These are phyloP conservation scores for Sialia sialis DNA, from an alignment of 2,113 vertebrate genomes.

Conservation along the genomic window DNA sequence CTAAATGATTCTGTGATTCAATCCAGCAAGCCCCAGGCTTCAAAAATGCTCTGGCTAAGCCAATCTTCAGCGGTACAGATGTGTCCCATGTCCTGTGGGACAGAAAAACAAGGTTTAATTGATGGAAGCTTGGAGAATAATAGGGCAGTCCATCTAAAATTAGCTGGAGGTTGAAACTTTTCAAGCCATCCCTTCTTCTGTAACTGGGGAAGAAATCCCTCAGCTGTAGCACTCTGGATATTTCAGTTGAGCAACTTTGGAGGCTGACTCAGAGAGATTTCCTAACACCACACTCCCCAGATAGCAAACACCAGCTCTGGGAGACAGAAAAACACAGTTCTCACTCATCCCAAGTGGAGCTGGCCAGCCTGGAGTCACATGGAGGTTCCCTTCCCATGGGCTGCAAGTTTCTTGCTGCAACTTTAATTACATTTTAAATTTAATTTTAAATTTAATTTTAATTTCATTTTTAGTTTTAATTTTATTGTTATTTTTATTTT, in stretches of 20 bases:
- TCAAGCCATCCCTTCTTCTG: neutral
- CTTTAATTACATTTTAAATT: neutral
- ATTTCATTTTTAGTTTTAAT: no score
- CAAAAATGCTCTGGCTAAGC: neutral
- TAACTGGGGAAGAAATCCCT: neutral
- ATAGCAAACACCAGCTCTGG: neutral
- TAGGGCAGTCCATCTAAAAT: neutral
- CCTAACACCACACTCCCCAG: neutral
- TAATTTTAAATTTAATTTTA: no score
- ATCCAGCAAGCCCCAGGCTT: constrained; percentile 8
- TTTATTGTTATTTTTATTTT: no score
- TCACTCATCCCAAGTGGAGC: neutral
- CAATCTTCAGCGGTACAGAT: neutral
- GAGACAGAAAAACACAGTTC: neutral
- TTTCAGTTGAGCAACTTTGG: constrained; percentile 3
- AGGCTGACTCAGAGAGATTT: constrained; percentile 47
- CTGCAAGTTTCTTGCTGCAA: neutral
- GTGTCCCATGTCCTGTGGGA: neutral
- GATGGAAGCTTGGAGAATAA: neutral
- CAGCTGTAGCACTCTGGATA: neutral
- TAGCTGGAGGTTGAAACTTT: neutral
- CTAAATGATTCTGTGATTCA: neutral
- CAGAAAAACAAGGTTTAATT: neutral
- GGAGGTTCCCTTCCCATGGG: neutral
- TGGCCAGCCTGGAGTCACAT: neutral